phyloP scores from a whole-genome alignment of 2,113 vertebrate genomes.

The Dasyurus viverrinus region DNA sequence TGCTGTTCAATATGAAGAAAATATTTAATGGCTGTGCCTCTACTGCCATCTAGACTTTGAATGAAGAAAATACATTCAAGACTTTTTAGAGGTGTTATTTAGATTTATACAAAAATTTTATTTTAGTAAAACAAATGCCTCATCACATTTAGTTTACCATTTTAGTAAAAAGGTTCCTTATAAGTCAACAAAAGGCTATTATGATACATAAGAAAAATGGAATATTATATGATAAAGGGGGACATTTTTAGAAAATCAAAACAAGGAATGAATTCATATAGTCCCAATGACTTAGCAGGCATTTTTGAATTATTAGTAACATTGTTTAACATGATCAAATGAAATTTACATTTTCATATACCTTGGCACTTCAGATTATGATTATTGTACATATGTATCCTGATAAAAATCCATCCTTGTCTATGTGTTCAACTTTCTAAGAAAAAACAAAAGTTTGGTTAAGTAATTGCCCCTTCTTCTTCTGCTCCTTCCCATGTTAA shows the following conservation, averaged over 20 bases:
- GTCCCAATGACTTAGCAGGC: constrained; percentile 13
- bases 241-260: neutral
- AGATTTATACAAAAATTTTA: neutral
- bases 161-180: neutral
- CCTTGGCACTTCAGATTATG: constrained; percentile 36
- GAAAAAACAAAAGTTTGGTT: neutral
- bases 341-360: constrained; percentile 3
- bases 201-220: neutral
- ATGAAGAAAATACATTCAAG: constrained; percentile 56
- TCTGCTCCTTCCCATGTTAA: neutral
- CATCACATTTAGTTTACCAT: constrained; percentile 21
- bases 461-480: neutral
- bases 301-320: neutral
- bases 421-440: constrained; percentile 2
- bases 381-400: neutral
- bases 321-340: constrained; percentile 18
- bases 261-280: neutral
- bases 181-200: neutral
- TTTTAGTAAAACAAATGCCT: neutral
- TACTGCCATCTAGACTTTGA: constrained; percentile 85
- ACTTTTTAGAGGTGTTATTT: neutral
- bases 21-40: constrained; percentile 75
- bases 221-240: neutral
- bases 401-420: constrained; percentile 22
- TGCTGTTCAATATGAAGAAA: neutral